Base-by-base conservation (phyloP, 2,888 invertebrate species). In the Esperia sulphurella region DNA sequence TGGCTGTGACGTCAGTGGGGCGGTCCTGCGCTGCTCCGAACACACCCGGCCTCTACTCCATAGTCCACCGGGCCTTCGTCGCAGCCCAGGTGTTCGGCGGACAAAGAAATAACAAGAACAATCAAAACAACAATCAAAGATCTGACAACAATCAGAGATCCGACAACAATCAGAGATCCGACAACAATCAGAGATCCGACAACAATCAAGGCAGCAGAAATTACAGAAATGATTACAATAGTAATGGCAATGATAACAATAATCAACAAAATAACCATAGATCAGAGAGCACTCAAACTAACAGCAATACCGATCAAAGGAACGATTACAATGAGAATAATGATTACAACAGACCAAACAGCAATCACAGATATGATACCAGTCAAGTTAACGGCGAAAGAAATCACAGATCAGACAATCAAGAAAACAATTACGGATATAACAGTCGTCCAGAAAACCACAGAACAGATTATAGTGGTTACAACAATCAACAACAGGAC, bases 1-100 rank as follows among this genome's bases (percentile, higher is more conserved):
- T 87, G 0, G 88, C 76, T 0, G 79, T 89, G 8, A 89, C 89
- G 0, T 89, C 89, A 1, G 57, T 79, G 0, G 89, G 89, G 0
- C 58, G 86, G 0, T 74, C 85, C 0, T 88, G 89, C 40, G 89
- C 82, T 0, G 86, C 85, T 0, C 71, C 76, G 0, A 66, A 76
- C 7, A 89, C 89, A 0, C 89, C 89, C 0, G 89, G 86, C 0
- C 50, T 88, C 0, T 89, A 88, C 54, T 84, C 89, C 0, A 65
- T 51, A 0, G 58, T 78, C 0, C 76, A 50, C 4, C 41, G 31
- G 13, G 43, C 50, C 3, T 53, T 53, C 43, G 39, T 53, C 5
- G 47, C 52, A 1, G 48, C 50, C 7, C 45, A 50, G 8, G 41
- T 48, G 12, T 53, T 53, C 31, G 41, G 49, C 10, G 41, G 14